phyloP scores from a whole-genome alignment of 2,113 vertebrate species.

The Plecturocebus donacophilus region DNA sequence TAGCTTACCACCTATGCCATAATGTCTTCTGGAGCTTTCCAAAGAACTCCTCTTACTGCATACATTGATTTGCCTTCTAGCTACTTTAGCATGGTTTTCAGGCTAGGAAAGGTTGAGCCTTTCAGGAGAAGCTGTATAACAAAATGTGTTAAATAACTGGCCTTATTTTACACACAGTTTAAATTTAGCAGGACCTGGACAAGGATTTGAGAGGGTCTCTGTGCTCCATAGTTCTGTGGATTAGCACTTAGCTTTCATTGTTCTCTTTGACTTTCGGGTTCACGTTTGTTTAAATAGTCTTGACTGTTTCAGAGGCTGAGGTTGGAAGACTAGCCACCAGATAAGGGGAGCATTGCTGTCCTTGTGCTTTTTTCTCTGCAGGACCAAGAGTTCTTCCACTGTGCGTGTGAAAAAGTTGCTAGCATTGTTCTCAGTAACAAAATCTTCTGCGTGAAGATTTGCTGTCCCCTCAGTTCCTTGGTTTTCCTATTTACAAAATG shows the following conservation, averaged over 20 bases:
- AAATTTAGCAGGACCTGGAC: neutral
- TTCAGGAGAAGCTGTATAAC: neutral
- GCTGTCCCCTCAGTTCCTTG: neutral
- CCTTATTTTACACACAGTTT: neutral
- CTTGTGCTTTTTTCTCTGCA: neutral
- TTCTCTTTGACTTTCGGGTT: neutral
- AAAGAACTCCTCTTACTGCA: neutral
- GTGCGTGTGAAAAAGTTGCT: neutral
- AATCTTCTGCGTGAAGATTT: neutral
- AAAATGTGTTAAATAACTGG: neutral
- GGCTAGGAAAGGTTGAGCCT: neutral
- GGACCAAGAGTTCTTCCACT: neutral
- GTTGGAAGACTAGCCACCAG: neutral
- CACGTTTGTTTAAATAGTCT: neutral
- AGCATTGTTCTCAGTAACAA: neutral
- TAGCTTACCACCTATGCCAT: neutral
- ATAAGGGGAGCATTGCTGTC: fast-evolving
- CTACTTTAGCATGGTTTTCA: neutral
- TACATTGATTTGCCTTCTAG: neutral
- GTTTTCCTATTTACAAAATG: neutral
- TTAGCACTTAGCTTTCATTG: neutral
- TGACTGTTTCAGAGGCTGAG: neutral
- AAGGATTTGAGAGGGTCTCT: neutral
- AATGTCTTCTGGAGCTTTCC: neutral
- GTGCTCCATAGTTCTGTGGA: neutral